These are phyloP conservation scores for Acipenser transmontanus DNA, from an alignment of 2,797 vertebrate species.

Conservation along the genomic window DNA sequence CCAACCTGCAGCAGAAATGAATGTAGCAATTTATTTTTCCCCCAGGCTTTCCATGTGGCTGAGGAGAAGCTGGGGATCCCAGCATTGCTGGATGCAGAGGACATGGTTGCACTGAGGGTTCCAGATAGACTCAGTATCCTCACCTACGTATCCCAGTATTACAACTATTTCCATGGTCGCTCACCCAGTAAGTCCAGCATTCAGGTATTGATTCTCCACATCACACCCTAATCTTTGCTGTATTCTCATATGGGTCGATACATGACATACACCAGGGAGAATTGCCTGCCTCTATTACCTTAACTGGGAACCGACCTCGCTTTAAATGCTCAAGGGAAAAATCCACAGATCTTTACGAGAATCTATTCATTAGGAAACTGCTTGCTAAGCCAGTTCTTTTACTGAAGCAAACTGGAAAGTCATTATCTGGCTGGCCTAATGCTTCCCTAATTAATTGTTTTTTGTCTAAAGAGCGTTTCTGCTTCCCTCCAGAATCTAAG, in stretches of 20 bases:
- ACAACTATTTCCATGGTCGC: constrained; percentile 90
- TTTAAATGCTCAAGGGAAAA: constrained; percentile 4
- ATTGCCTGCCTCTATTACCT: too few relatives aligned
- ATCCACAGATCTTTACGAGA: constrained; percentile 3
- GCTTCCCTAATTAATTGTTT: not conserved
- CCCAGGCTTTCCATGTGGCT: constrained; percentile 82
- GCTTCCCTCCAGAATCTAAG: too few relatives aligned
- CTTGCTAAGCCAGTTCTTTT: constrained; percentile 9
- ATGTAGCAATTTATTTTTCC: not conserved
- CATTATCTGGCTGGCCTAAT: not conserved
- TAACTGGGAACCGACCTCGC: not conserved
- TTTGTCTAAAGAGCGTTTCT: not conserved
- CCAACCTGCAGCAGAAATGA: too few relatives aligned
- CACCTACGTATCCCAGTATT: constrained; percentile 94
- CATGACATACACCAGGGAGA: too few relatives aligned
- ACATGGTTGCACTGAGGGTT: constrained; percentile 88
- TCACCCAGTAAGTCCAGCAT: constrained; percentile 71
- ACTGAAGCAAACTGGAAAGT: not conserved
- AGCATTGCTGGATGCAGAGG: constrained; percentile 89
- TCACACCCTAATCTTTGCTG: too few relatives aligned
- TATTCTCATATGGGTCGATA: too few relatives aligned
- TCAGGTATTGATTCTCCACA: too few relatives aligned
- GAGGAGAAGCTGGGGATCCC: constrained; percentile 91
- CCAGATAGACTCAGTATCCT: constrained; percentile 93
- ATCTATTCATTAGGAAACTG: constrained; percentile 7